These are phyloP conservation scores for Perodicticus potto DNA, from an alignment of 2,797 vertebrate genomes.

Conservation along the genomic window DNA sequence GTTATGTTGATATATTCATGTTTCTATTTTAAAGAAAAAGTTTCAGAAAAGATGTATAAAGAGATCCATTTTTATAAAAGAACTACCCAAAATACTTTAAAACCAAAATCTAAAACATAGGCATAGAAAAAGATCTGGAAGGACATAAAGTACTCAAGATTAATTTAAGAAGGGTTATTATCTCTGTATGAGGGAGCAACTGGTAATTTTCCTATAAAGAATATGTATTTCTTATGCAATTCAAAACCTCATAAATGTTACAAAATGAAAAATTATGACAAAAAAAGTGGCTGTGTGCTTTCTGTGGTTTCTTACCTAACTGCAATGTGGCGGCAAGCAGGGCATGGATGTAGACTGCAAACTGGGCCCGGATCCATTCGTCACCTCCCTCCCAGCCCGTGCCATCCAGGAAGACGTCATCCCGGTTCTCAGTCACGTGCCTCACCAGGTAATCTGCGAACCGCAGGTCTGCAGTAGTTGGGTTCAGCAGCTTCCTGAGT, in stretches of 20 bases:
- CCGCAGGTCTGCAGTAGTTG: slow-evolving; percentile 97
- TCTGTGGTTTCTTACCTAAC: slow-evolving; percentile 88
- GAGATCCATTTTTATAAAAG: slow-evolving; percentile 17
- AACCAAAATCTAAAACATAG: slow-evolving; percentile 15
- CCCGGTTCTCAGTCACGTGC: slow-evolving; percentile 96
- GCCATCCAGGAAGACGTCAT: slow-evolving; percentile 98
- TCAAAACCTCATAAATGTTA: background rate
- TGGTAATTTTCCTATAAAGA: background rate
- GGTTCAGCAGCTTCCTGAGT: slow-evolving; percentile 92
- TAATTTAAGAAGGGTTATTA: background rate
- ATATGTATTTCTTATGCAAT: background rate
- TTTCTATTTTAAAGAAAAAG: slow-evolving; percentile 21
- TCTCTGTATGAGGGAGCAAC: background rate
- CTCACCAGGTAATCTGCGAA: slow-evolving; percentile 97
- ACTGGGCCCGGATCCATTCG: slow-evolving; percentile 98
- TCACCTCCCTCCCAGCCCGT: slow-evolving; percentile 99
- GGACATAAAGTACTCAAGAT: slow-evolving; percentile 24
- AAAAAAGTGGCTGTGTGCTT: background rate
- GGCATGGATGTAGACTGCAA: slow-evolving; percentile 95
- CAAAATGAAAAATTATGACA: background rate
- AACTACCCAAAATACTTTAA: background rate
- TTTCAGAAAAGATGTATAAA: background rate
- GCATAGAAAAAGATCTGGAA: background rate
- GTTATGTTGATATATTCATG: background rate
- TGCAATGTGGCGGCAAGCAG: slow-evolving; percentile 94